These are phyloP conservation scores for Capitella teleta DNA, from an alignment of 1,140 invertebrate species.

Conservation along the genomic window DNA sequence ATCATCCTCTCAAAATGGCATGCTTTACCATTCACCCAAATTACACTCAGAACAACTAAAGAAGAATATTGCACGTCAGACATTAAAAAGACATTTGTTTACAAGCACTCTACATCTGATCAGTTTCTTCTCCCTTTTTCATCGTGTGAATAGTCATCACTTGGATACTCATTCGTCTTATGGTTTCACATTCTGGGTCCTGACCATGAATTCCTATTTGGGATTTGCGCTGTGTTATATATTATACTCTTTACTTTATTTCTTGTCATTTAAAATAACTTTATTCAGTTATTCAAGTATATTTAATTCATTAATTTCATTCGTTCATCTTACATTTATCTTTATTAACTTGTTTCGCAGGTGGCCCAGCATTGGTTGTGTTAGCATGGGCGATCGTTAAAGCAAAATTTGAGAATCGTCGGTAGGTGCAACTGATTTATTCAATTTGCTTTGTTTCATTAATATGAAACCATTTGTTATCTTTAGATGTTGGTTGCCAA, in stretches of 20 bases:
- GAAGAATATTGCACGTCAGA: too few relatives aligned
- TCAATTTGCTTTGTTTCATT: neutral
- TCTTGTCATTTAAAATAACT: neutral
- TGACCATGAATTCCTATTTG: neutral
- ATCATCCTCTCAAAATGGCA: too few relatives aligned
- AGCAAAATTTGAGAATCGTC: slow-evolving; percentile 5
- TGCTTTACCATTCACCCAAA: too few relatives aligned
- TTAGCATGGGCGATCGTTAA: slow-evolving; percentile 20
- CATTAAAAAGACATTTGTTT: too few relatives aligned
- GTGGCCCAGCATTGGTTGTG: slow-evolving; percentile 19
- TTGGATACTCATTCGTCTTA: neutral
- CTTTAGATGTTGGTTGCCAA: slow-evolving; percentile 25
- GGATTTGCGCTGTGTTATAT: neutral
- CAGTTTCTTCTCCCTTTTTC: too few relatives aligned
- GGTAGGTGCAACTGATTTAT: neutral
- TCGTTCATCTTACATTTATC: too few relatives aligned
- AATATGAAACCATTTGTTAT: neutral
- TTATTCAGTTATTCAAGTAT: neutral
- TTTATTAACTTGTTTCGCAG: slow-evolving; percentile 14
- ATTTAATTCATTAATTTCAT: too few relatives aligned
- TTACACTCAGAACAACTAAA: too few relatives aligned
- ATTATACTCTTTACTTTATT: too few relatives aligned
- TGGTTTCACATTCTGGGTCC: neutral
- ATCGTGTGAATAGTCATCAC: too few relatives aligned
- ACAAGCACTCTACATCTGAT: too few relatives aligned